phyloP scores from a whole-genome alignment of 2,888 invertebrate species.

The Xylocampa areola region DNA sequence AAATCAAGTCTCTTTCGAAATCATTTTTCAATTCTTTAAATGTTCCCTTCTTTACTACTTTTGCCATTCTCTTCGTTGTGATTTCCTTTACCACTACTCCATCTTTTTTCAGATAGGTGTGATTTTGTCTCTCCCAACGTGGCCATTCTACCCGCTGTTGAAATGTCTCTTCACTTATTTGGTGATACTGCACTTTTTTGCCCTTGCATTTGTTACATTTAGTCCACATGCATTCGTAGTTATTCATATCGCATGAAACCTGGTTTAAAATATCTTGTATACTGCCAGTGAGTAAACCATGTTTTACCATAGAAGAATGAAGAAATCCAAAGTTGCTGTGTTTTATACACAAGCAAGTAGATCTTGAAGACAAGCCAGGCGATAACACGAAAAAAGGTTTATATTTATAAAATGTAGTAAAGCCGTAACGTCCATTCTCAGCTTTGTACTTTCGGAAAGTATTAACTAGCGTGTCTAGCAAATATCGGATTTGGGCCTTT shows the following conservation, averaged over 20 bases:
- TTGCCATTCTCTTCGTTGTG: not conserved
- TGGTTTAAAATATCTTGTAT: conserved; percentile 4
- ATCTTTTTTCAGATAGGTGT: conserved; percentile 1
- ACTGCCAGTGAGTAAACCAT: conserved; percentile 1
- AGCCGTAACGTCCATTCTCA: conserved; percentile 17
- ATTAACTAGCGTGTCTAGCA: not conserved
- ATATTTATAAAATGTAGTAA: conserved; percentile 19
- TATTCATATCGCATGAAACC: conserved; percentile 3
- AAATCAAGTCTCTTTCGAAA: not conserved
- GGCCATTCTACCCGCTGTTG: not conserved
- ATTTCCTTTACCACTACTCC: not conserved
- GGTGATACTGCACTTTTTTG: not conserved
- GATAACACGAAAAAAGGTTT: conserved; percentile 35
- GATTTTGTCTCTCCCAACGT: not conserved
- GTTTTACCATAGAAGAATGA: conserved; percentile 12
- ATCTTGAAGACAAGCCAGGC: conserved; percentile 16
- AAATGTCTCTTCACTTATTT: not conserved
- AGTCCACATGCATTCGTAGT: conserved; percentile 12
- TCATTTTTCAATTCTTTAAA: not conserved
- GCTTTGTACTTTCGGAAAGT: too few relatives aligned
- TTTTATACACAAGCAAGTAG: conserved; percentile 16
- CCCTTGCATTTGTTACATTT: conserved; percentile 5
- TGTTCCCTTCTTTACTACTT: not conserved
- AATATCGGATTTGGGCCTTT: not conserved
- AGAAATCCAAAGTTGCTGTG: conserved; percentile 4